Evolutionary conservation across 1,140 invertebrate genomes (phyloP).

Genomic region (Drosophila melanogaster): Release_6_plus_ISO1_MT NC_004354.4:9661001-9661500

Average conservation of each 20-base stretch:
- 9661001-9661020: too few species aligned
- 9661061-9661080: conserved; percentile 70
- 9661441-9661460: too few species aligned
- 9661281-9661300: conserved; percentile 66
- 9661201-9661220: conserved; percentile 62
- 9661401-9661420: conserved; percentile 79
- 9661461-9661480: too few species aligned
- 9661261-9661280: conserved; percentile 51
- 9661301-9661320: conserved; percentile 74
- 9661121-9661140: conserved; percentile 48
- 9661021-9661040: conserved; percentile 79
- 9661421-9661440: conserved; percentile 53
- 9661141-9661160: conserved; percentile 58
- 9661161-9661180: conserved; percentile 54
- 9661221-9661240: conserved; percentile 65
- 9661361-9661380: conserved; percentile 77
- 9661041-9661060: conserved; percentile 65
- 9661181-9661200: conserved; percentile 76
- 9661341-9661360: conserved; percentile 79
- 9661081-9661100: conserved; percentile 28
- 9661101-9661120: conserved; percentile 33
- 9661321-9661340: conserved; percentile 41
- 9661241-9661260: conserved; percentile 54
- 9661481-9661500: too few species aligned
- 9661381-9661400: conserved; percentile 76